Base-by-base conservation (phyloP, 2,797 vertebrate species). In the Galaxias olidus region DNA sequence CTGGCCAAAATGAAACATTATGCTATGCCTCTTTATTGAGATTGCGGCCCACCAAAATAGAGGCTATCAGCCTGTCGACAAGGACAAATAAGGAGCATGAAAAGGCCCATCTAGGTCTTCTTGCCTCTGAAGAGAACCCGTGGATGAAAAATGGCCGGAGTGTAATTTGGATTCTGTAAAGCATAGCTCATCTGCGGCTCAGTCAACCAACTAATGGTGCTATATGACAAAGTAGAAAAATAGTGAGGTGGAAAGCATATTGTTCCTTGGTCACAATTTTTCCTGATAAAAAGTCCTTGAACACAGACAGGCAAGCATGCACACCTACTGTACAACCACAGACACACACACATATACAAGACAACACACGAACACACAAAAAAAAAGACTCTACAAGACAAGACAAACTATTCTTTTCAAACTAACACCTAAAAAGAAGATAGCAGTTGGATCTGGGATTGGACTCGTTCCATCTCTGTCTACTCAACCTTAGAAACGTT, bases 21-120 rank as follows among this genome's bases (percentile, higher is more conserved):
- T 74, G 72, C 72, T 74, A 72, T 78, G 75, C 65, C 79, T 84
- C 73, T 85, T 87, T 84, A 88, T 86, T 76, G 73, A 88, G 86
- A 90, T 87, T 89, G 86, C 88, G 87, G 86, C 84, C 84, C 84
- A 85, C 86, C 87, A 87, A 89, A 88, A 88, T 81, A 83, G 80
- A 79, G 82, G 79, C 83, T 86, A 85, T 90, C 86, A 86, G 87
- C 86, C 82, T 72, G 80, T 76, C 82, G 88, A 90, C 88, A 89
- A 88, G 86, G 87, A 90, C 88, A 84, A 88, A 89, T 84, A 89
- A 86, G 85, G 79, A 79, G 86, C 81, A 83, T 81, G 81, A 89
- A 84, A 76, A 75, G 79, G 78, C 48, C 78, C 75, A 81, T 86
- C 83, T 81, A 84, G 73, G 78, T 81, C 86, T 81, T 81, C 85